A percentile compares a stretch with the other conserved stretches of the same genome.
Conservation (phyloP, 2,113 vertebrate species). For the Circaetus gallicus region DNA sequence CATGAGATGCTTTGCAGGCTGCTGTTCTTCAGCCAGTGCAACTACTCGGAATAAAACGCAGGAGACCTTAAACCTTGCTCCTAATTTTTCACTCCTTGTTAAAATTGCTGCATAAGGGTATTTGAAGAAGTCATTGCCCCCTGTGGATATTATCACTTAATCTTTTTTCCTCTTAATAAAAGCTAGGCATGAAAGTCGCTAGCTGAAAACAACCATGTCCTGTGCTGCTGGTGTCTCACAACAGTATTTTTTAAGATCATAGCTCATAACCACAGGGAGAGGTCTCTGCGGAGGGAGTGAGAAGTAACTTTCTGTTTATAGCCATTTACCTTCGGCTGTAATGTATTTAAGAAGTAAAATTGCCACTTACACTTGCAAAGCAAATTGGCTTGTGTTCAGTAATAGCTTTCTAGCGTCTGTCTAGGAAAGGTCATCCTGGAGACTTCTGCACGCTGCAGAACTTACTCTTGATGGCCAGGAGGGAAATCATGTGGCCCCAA, state of each 20-base stretch:
- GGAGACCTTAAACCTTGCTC: slow-evolving; percentile 4
- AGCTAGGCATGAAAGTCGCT: background rate
- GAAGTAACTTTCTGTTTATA: slow-evolving; percentile 62
- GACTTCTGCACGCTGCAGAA: slow-evolving; percentile 14
- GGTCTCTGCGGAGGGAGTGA: background rate
- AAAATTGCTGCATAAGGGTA: slow-evolving; percentile 15
- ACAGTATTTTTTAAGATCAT: slow-evolving; percentile 8
- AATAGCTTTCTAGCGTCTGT: slow-evolving; percentile 61
- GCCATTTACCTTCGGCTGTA: slow-evolving; percentile 58
- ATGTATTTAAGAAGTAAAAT: slow-evolving; percentile 75
- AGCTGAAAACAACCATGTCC: background rate
- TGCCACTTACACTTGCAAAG: slow-evolving; percentile 70
- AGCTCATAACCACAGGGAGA: slow-evolving; percentile 31
- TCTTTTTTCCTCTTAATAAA: slow-evolving; percentile 22
- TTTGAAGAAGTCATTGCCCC: slow-evolving; percentile 24
- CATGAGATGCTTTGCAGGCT: background rate
- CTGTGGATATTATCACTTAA: slow-evolving; percentile 4
- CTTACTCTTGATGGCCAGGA: slow-evolving; percentile 1
- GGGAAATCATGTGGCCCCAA: background rate
- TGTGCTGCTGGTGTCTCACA: background rate
- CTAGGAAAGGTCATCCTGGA: slow-evolving; percentile 71
- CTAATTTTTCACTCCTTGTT: slow-evolving; percentile 25
- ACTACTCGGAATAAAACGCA: background rate
- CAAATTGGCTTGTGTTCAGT: slow-evolving; percentile 67
- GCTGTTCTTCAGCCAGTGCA: background rate